Evolutionary conservation across 2,888 invertebrate genomes (phyloP), one percentile per base, ranked within the genome.

Genomic region (Volucella zonaria): DNA sequence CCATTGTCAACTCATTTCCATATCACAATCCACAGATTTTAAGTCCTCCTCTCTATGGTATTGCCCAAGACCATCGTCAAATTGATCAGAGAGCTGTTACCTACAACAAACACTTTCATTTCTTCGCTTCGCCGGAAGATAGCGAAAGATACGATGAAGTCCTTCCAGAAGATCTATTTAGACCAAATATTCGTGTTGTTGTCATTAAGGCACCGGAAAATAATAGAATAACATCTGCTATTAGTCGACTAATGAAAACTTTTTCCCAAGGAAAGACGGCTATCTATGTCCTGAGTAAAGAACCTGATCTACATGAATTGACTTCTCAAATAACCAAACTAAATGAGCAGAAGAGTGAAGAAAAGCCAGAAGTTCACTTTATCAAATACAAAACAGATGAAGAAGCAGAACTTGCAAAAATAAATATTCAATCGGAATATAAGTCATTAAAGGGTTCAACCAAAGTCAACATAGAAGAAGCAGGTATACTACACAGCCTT

Each of bases 261-360:
- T 88, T 89, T 83, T 89, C 88, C 82, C 89, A 90, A 76, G 90
- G 90, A 54, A 89, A 90, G 86, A 91, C 90, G 14, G 80, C 87
- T 56, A 87, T 88, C 49, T 88, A 88, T 67, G 87, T 88, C 1
- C 58, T 88, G 31, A 89, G 88, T 88, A 91, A 90, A 80, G 90
- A 91, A 87, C 88, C 90, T 0, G 90, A 91, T 49, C 77, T 90
- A 8, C 70, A 87, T 18, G 90, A 89, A 47, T 88, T 91, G 67
- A 89, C 90, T 64, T 94, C 96, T 86, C 96, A 96, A 3, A 95
- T 96, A 52, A 94, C 95, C 68, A 95, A 88, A 18, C 87, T 77
- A 8, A 90, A 88, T 74, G 86, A 82, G 68, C 89, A 89, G 70
- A 88, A 87, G 52, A 89, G 89, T 87, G 82, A 89, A 11, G 87